Evolutionary conservation across 2,113 vertebrate species (phyloP).

Genomic region (Zosterops japonicus): DNA sequence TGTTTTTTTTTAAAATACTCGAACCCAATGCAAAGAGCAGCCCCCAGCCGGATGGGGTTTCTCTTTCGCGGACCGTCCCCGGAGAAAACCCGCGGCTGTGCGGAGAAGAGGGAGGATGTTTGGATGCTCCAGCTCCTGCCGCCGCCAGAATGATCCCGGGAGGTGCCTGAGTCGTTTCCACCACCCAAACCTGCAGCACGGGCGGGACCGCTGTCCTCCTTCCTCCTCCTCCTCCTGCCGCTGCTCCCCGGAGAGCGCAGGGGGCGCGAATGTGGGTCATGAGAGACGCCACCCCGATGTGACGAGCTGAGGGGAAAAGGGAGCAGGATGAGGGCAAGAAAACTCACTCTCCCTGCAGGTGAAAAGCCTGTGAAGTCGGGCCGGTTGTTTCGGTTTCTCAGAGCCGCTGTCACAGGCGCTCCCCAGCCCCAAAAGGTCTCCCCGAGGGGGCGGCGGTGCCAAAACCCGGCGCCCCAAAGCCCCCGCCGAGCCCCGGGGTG

Average conservation of each 20-base stretch:
- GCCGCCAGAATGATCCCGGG: background rate
- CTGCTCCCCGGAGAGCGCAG: background rate
- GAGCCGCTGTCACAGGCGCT: background rate
- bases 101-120: background rate
- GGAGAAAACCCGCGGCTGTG: background rate
- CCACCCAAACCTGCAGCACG: background rate
- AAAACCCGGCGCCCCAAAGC: background rate
- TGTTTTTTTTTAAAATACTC: background rate
- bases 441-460: no score
- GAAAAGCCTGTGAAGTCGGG: background rate
- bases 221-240: background rate
- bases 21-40: accelerated
- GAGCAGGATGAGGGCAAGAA: background rate
- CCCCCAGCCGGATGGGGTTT: no score
- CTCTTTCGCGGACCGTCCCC: accelerated
- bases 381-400: background rate
- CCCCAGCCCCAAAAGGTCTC: background rate
- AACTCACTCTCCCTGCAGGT: background rate
- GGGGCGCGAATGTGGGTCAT: background rate
- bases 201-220: accelerated
- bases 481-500: background rate
- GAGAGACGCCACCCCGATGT: background rate
- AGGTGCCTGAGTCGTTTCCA: background rate
- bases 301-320: background rate
- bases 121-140: background rate